Evolutionary conservation across 2,888 invertebrate species (phyloP).

Genomic region (Agrypnus murinus): DNA sequence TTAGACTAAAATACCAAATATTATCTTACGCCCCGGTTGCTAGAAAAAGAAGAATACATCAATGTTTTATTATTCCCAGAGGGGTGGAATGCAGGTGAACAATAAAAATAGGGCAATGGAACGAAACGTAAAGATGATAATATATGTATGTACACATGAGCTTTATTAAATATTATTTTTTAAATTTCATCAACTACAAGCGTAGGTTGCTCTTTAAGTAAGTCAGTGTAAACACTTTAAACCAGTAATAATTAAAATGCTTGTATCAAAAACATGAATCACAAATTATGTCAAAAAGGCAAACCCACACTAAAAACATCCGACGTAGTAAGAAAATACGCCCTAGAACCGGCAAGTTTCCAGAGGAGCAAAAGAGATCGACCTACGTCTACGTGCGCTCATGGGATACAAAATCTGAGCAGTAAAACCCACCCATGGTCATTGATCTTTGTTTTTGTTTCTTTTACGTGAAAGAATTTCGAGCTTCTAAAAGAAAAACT

Average conservation of each 20-base stretch:
- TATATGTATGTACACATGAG: too few species aligned
- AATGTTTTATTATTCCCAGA: too few species aligned
- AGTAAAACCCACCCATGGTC: conserved; percentile 71
- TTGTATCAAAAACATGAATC: conserved; percentile 50
- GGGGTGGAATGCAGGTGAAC: conserved; percentile 3
- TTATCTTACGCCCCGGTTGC: too few species aligned
- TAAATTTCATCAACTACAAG: not conserved
- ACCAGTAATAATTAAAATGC: conserved; percentile 42
- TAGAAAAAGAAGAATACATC: too few species aligned
- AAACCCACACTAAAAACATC: conserved; percentile 53
- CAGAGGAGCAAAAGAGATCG: conserved; percentile 35
- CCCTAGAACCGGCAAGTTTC: conserved; percentile 26
- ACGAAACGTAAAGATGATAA: not conserved
- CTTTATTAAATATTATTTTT: not conserved
- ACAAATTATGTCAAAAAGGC: conserved; percentile 56
- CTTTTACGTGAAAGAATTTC: not conserved
- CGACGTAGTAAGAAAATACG: conserved; percentile 39
- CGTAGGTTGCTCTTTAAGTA: conserved; percentile 4
- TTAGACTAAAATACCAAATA: too few species aligned
- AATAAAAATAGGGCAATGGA: conserved; percentile 24
- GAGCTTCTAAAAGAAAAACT: not conserved
- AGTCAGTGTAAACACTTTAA: conserved; percentile 11
- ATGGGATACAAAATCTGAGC: conserved; percentile 37
- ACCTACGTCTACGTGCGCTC: conserved; percentile 35
- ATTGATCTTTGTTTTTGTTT: conserved; percentile 65